Conservation (phyloP, 2,113 vertebrate species). For the Tyto alba region DNA sequence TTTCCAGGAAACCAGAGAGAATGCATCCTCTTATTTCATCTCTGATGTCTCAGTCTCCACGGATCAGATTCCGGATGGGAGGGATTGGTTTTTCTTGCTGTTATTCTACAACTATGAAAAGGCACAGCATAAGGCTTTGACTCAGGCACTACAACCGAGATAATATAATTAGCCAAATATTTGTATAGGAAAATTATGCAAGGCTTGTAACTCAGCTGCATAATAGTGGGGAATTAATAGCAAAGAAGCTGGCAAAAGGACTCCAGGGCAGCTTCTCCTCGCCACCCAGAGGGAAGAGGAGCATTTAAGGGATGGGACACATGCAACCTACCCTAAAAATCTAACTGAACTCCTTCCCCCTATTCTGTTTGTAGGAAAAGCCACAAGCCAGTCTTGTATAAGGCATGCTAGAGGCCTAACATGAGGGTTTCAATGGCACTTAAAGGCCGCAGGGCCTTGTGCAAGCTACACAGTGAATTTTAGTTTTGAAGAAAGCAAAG, state of each 20-base stretch:
- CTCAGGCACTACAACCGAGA: not conserved
- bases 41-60: not conserved
- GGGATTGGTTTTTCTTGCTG: not conserved
- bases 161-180: not conserved
- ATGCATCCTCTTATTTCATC: not conserved
- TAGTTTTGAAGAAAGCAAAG: not conserved
- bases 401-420: not conserved
- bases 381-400: not conserved
- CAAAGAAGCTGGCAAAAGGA: not conserved
- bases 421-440: not conserved
- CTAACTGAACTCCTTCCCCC: not conserved
- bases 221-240: not conserved
- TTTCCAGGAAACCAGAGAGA: not conserved
- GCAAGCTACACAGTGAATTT: not conserved
- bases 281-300: not conserved
- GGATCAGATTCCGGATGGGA: not conserved
- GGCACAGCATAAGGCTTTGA: not conserved
- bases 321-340: accelerated
- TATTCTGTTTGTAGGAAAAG: not conserved
- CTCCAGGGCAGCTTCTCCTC: not conserved
- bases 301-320: not conserved
- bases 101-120: not conserved
- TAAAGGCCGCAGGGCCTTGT: not conserved
- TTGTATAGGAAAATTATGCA: not conserved
- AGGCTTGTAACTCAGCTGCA: not conserved